Conservation (phyloP, 2,797 vertebrate species). For the Mus caroli region DNA sequence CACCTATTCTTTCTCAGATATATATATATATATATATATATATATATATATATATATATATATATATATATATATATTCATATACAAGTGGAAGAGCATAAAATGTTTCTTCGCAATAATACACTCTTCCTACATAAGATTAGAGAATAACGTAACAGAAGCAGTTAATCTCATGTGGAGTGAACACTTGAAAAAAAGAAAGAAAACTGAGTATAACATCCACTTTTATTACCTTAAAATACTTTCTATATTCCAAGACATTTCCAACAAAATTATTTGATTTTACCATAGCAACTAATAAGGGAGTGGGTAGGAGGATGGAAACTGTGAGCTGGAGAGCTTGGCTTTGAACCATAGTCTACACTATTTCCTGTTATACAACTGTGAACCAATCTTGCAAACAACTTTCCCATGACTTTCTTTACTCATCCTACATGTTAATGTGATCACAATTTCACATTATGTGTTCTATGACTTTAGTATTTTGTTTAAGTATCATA, state of each 20-base stretch:
- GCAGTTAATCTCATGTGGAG: neutral
- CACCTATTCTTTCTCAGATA: neutral
- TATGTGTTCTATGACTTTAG: neutral
- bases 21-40: no score
- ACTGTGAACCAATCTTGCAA: neutral
- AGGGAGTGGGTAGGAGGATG: neutral
- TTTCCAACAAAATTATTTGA: neutral
- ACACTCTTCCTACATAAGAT: neutral
- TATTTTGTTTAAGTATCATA: neutral
- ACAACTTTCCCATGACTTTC: neutral
- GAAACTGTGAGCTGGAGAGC: neutral
- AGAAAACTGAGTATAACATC: neutral
- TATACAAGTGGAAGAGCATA: neutral
- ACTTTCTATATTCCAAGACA: neutral
- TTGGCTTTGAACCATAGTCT: neutral
- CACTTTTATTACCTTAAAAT: neutral
- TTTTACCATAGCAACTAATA: neutral
- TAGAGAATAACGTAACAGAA: neutral
- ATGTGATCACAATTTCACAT: neutral
- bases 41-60: no score
- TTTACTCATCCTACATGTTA: neutral
- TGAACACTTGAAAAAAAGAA: neutral
- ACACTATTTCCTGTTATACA: neutral
- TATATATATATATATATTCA: no score
- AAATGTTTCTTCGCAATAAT: neutral